A percentile compares a stretch with the other conserved stretches of the same genome.
Conservation (phyloP, 2,113 vertebrate genomes). For the Clarias gariepinus region DNA sequence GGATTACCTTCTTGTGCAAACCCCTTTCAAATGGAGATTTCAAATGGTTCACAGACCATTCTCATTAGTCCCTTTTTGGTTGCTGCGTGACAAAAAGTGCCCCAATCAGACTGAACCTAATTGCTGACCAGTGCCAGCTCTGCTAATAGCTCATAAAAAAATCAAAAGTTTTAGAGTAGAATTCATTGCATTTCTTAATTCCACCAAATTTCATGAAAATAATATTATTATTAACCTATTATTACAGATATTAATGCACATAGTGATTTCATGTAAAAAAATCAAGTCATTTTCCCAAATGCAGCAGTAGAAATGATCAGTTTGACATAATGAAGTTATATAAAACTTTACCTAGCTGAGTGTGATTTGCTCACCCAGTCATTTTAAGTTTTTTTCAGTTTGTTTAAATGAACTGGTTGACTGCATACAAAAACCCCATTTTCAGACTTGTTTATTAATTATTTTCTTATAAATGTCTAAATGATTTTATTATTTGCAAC, state of each 20-base stretch:
- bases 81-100: background rate
- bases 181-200: background rate
- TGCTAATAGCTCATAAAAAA: background rate
- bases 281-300: background rate
- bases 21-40: slow-evolving; percentile 46
- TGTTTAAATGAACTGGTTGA: background rate
- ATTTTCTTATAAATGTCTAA: no score
- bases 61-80: slow-evolving; percentile 42
- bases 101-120: slow-evolving; percentile 19
- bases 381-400: background rate
- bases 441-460: no score
- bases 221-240: background rate
- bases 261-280: background rate
- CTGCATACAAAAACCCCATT: background rate
- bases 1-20: slow-evolving; percentile 53
- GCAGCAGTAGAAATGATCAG: background rate
- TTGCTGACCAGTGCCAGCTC: slow-evolving; percentile 20
- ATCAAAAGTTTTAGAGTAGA: background rate
- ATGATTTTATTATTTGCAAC: no score
- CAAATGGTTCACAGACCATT: background rate
- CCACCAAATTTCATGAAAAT: no score
- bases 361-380: background rate
- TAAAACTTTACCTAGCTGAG: background rate
- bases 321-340: background rate
- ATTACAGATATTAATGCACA: background rate